A percentile compares a stretch with the other conserved stretches of the same genome.
phyloP scores from a whole-genome alignment of 2,797 vertebrate genomes.

The Pangasius macronema region DNA sequence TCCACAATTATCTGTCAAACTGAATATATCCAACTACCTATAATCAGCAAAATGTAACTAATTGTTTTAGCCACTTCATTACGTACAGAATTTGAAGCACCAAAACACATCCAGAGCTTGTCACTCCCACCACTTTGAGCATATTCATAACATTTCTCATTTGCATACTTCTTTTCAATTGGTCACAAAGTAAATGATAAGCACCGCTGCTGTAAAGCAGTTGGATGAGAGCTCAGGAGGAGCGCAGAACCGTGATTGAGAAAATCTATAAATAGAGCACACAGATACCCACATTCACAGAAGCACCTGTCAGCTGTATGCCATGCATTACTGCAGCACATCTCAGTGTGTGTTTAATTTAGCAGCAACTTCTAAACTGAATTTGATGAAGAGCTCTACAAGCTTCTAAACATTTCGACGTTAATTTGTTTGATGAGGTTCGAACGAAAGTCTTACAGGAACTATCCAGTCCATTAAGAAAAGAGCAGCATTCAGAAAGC shows the following conservation, averaged over 20 bases:
- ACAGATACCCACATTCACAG: slow-evolving; percentile 51
- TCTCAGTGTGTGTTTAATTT: slow-evolving; percentile 11
- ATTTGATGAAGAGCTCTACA: background rate
- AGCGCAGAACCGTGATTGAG: slow-evolving; percentile 59
- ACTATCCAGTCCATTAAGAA: slow-evolving; percentile 62
- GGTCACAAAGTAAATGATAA: slow-evolving; percentile 58
- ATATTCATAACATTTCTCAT: slow-evolving; percentile 41
- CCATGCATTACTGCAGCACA: slow-evolving; percentile 28
- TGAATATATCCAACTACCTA: background rate
- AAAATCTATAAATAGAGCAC: slow-evolving; percentile 71
- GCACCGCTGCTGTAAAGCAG: slow-evolving; percentile 59
- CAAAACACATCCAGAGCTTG: slow-evolving; percentile 20
- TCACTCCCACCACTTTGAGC: background rate
- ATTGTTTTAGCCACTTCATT: background rate
- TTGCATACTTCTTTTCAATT: slow-evolving; percentile 58
- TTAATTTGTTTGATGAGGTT: background rate
- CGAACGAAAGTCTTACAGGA: slow-evolving; percentile 6
- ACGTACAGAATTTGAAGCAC: background rate
- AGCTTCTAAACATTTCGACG: background rate
- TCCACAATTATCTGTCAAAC: background rate
- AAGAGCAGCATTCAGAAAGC: slow-evolving; percentile 41
- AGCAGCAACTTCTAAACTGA: background rate
- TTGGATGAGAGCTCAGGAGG: slow-evolving; percentile 62
- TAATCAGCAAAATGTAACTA: background rate
- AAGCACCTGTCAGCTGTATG: slow-evolving; percentile 43